phyloP scores from a whole-genome alignment of 2,113 vertebrate genomes.

The Syrrhaptes paradoxus region DNA sequence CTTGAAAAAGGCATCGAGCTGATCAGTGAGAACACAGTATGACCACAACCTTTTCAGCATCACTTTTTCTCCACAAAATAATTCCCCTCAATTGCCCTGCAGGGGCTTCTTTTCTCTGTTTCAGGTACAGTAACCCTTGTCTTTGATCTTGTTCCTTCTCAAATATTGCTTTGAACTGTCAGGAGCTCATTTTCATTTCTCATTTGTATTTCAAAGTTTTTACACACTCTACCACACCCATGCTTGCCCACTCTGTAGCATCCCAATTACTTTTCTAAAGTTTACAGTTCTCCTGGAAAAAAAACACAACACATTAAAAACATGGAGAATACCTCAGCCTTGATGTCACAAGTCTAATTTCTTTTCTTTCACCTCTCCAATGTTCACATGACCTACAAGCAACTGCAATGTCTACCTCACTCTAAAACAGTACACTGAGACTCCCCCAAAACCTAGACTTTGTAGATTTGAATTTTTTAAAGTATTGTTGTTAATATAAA shows the following conservation, averaged over 20 bases:
- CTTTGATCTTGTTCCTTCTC: not conserved
- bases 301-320: not conserved
- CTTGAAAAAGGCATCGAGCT: not conserved
- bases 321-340: not conserved
- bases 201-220: not conserved
- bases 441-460: not conserved
- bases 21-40: not conserved
- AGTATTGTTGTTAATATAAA: not conserved
- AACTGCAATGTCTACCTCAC: not conserved
- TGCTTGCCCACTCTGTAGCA: not conserved
- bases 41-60: not conserved
- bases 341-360: not conserved
- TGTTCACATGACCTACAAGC: not conserved
- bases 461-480: not conserved
- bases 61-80: not conserved
- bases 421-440: not conserved
- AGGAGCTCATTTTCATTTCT: not conserved
- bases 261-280: not conserved
- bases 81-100: not conserved
- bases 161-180: not conserved
- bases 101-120: not conserved
- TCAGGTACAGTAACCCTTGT: not conserved
- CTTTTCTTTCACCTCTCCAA: not conserved
- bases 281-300: not conserved
- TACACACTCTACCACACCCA: not conserved